Percentiles rank a stretch among this genome's conserved stretches.
phyloP scores from a whole-genome alignment of 2,888 invertebrate species.

The Alviniconcha strummeri region DNA sequence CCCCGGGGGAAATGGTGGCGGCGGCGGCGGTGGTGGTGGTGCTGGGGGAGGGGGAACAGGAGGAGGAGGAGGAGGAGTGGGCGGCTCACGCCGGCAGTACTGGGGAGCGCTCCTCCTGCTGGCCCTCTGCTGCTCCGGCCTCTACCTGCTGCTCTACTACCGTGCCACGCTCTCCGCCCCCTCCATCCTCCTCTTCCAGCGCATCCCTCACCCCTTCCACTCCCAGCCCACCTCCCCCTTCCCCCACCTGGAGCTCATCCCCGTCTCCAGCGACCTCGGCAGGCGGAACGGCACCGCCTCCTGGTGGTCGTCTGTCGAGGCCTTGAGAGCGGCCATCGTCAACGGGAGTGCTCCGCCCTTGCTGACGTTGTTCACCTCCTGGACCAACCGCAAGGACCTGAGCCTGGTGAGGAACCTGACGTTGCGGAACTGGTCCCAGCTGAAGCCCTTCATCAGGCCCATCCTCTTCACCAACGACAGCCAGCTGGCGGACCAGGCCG shows the following conservation, averaged over 20 bases:
- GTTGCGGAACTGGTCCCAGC: conserved; percentile 53
- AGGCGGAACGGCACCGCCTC: background rate
- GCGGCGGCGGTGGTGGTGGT: background rate
- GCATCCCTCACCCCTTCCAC: background rate
- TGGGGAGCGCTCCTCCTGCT: conserved; percentile 28
- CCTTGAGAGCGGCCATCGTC: background rate
- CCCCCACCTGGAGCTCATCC: background rate
- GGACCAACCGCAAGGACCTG: conserved; percentile 52
- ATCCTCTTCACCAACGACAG: conserved; percentile 54
- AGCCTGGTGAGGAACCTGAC: conserved; percentile 54
- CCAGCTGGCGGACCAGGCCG: conserved; percentile 36
- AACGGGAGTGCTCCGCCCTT: conserved; percentile 36
- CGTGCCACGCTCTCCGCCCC: background rate
- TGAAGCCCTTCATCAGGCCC: conserved; percentile 52
- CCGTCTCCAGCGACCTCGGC: too few relatives aligned
- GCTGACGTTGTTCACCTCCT: conserved; percentile 58
- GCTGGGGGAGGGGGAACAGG: background rate
- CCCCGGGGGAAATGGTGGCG: background rate
- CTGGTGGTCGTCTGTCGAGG: background rate
- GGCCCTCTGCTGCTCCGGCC: conserved; percentile 24
- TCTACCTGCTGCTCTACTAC: conserved; percentile 30
- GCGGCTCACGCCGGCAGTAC: conserved; percentile 4
- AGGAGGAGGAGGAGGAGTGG: background rate
- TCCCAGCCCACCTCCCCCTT: background rate
- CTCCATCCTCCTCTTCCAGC: conserved; percentile 2